Base-by-base conservation (phyloP, 2,888 invertebrate genomes). In the Allophyes oxyacanthae region DNA sequence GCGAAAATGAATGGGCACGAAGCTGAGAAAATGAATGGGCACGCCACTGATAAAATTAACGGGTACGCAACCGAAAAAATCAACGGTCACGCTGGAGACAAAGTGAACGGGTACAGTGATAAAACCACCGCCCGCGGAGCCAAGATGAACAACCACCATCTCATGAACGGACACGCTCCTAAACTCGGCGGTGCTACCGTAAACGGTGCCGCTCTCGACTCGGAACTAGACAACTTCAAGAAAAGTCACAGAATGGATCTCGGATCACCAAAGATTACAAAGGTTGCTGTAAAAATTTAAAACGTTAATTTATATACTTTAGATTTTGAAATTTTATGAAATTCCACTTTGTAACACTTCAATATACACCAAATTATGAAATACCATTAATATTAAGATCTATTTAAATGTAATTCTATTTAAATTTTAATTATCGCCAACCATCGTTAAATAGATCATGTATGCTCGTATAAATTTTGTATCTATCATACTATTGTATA, bases 231-330 rank as follows among this genome's bases (percentile, higher is more conserved):
- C 32, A 76, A 72, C 68, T 80, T 79, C 69, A 82, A 86, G 69
- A 84, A 83, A 55, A 81, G 68, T 70, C 86, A 82, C 81, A 82
- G 82, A 73, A 81, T 87, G 78, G 87, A 87, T 88, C 85, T 90
- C 85, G 84, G 82, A 70, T 81, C 93, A 88, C 93, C 93, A 90
- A 93, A 93, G 91, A 92, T 92, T 81, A 88, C 89, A 83, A 93
- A 92, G 80, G 88, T 92, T 73, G 90, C 92, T 78, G 85, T 93
- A 78, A 92, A 92, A 83, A 92, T 85, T 75, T 92, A 88, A 84
- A 63, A 60, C 64, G 67, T 67, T 81, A 78, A 77, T 69, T 72
- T 82, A 82, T 76, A 64, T 59, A 74, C 77, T 77, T 74, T 83
- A 84, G 79, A 82, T 78, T 82, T 83, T 80, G 64, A 86, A 78